Base-by-base conservation (phyloP, 2,888 invertebrate species). In the Morpho achilles region DNA sequence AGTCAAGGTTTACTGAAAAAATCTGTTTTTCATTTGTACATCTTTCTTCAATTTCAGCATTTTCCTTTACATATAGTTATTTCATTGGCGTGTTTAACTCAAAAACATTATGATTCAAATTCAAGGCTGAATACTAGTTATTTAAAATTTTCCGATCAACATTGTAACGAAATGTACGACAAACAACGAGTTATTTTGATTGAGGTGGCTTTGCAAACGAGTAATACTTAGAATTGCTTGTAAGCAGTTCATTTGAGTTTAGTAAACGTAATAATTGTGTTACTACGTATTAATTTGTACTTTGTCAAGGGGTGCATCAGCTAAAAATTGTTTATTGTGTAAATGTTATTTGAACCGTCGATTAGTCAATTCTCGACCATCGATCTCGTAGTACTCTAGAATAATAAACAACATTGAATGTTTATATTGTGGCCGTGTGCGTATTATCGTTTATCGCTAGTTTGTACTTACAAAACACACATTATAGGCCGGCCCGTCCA, bases 371-470 rank as follows among this genome's bases (percentile, higher is more conserved):
- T 50, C 22, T 46, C 53, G 60, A 60, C 58, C 65, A 63, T 59
- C 61, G 61, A 60, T 67, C 61, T 57, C 53, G 58, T 62, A 61
- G 58, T 66, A 62, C 56, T 47, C 22, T 44, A 62, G 58, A 67
- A 67, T 59, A 69, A 69, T 59, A 71, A 69, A 69, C 64, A 65
- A 61, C 62, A 53, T 8, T 23, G 54, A 50, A 60, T 66, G 66
- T 68, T 69, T 68, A 67, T 66, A 58, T 62, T 62, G 54, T 61
- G 63, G 60, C 63, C 67, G 70, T 67, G 64, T 64, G 61, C 66
- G 67, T 64, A 60, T 63, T 61, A 60, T 56, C 64, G 52, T 62
- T 67, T 69, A 65, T 60, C 60, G 41, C 44, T 9, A 47, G 52
- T 54, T 41, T 16, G 49, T 50, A 53, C 41, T 40, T 46, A 53